Evolutionary conservation across 2,797 vertebrate genomes (phyloP).

Genomic region (Trachurus trachurus): DNA sequence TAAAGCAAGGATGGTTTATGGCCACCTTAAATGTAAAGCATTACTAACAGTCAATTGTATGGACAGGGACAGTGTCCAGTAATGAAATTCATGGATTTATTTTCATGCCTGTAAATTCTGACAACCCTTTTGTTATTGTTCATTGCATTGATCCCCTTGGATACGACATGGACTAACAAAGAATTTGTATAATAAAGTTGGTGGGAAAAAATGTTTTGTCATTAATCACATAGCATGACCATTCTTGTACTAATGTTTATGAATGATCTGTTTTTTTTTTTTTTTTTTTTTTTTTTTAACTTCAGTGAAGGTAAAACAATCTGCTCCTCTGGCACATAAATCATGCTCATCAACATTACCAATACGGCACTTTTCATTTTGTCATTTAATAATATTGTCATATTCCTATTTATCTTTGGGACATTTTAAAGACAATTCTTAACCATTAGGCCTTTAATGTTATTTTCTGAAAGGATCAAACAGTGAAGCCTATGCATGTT

Average conservation of each 20-base stretch:
- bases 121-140: constrained; percentile 76
- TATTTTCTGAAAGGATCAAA: not conserved
- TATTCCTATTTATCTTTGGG: too few relatives aligned
- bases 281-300: too few relatives aligned
- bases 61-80: constrained; percentile 58
- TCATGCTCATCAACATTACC: too few relatives aligned
- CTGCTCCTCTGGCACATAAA: too few relatives aligned
- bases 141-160: constrained; percentile 81
- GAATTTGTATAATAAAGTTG: constrained; percentile 90
- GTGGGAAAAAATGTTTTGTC: constrained; percentile 75
- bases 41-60: constrained; percentile 51
- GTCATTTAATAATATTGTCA: too few relatives aligned
- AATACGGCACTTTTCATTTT: too few relatives aligned
- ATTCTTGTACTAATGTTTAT: constrained; percentile 3
- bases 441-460: not conserved
- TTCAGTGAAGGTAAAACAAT: not conserved
- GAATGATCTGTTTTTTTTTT: not conserved
- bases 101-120: constrained; percentile 77
- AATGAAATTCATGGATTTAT: constrained; percentile 74
- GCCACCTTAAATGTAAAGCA: constrained; percentile 63
- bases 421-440: not conserved
- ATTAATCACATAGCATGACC: constrained; percentile 28
- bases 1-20: constrained; percentile 55
- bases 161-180: constrained; percentile 82
- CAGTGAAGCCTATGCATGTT: not conserved